Base-by-base conservation (phyloP, 1,140 invertebrate species). In the Gonioctena quinquepunctata region DNA sequence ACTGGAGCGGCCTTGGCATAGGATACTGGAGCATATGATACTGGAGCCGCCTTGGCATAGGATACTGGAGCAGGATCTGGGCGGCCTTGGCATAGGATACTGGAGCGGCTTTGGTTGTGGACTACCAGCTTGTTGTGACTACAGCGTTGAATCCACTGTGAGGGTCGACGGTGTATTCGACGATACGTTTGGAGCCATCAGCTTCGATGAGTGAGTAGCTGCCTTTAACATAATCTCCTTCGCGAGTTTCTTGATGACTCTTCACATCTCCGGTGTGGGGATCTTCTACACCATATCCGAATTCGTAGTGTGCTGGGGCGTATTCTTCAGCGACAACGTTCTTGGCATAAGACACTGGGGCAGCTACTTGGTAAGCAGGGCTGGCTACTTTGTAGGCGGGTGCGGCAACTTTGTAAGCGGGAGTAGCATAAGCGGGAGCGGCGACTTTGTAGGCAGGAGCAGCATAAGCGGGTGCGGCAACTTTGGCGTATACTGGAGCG, bases 191-290 rank as follows among this genome's bases (percentile, higher is more conserved):
- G 54, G 70, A 68, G 28, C 73, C 73, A 56, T 74, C 73, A 22
- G 69, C 69, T 71, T 74, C 69, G 52, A 71, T 69, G 5, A 74
- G 50, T 22, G 69, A 72, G 67, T 74, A 74, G 5, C 63, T 64
- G 3, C 72, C 72, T 54, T 70, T 56, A 3, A 71, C 72, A 8
- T 65, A 54, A 21, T 74, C 66, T 22, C 69, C 72, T n/a, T 69
- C 49, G 8, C 69, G 26, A 19, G 65, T 61, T 63, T 74, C 69
- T n/a, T 65, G 66, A 16, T 74, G 69, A 33, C 22, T 68, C 19
- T 73, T 67, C 11, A 63, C 27, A 22, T 73, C 72, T 4, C 69
- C 87, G 74, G 76, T 88, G 74, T 88, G 85, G 5, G 85, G 85
- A 83, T 80, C 86, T 84, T 77, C 50, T 5, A 72, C 72, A 23